Percentiles rank a stretch among this genome's conserved stretches.
These are phyloP conservation scores for Mionectes olivaceus DNA, from an alignment of 2,797 vertebrate species.

Conservation along the genomic window DNA sequence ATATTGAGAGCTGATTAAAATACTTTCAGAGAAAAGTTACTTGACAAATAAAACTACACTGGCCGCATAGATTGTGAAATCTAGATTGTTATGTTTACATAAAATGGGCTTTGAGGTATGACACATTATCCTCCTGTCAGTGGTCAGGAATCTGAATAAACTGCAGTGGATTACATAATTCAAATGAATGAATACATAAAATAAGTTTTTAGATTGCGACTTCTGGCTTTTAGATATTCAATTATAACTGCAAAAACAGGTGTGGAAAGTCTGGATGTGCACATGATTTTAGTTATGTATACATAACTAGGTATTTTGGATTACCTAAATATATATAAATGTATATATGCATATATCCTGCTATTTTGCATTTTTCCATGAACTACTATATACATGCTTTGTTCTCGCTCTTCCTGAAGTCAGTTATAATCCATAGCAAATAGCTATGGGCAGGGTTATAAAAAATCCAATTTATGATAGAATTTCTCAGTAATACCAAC, in stretches of 20 bases:
- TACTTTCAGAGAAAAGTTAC: not conserved
- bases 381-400: not conserved
- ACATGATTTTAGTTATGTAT: not conserved
- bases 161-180: not conserved
- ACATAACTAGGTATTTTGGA: not conserved
- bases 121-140: not conserved
- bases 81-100: not conserved
- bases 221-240: not conserved
- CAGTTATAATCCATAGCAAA: not conserved
- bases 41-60: not conserved
- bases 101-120: not conserved
- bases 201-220: not conserved
- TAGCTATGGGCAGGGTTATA: not conserved
- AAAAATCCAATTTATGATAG: not conserved
- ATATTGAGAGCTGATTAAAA: not conserved
- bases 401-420: not conserved
- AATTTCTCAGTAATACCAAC: not conserved
- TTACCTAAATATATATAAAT: not conserved
- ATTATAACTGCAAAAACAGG: not conserved
- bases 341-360: not conserved
- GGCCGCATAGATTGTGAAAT: not conserved
- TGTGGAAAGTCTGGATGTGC: not conserved
- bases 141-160: conserved; percentile 28
- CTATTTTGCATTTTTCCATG: not conserved
- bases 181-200: not conserved